Conservation (phyloP, 2,113 vertebrate species). For the Actenoides lindsayi region DNA sequence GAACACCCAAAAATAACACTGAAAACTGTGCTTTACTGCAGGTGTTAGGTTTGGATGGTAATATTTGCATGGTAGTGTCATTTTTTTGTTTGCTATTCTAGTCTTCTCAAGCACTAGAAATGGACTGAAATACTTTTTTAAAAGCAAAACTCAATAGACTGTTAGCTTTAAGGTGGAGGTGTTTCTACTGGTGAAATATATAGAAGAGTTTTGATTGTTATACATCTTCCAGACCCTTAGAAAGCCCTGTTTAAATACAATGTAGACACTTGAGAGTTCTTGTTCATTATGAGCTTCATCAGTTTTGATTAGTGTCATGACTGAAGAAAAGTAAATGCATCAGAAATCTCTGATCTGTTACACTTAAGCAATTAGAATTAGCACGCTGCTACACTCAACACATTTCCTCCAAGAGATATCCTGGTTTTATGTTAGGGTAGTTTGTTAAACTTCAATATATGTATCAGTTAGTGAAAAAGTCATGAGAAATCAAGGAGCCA, state of each 20-base stretch:
- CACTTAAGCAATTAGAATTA: neutral
- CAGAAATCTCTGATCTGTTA: neutral
- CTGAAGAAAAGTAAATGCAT: neutral
- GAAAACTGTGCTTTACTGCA: neutral
- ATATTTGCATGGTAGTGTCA: neutral
- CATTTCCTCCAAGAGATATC: neutral
- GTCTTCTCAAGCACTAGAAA: neutral
- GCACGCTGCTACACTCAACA: neutral
- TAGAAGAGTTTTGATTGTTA: neutral
- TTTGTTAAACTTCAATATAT: neutral
- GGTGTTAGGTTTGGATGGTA: neutral
- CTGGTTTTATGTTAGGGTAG: neutral
- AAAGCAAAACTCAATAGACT: neutral
- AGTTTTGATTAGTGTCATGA: neutral
- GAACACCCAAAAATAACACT: neutral
- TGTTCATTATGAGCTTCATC: neutral
- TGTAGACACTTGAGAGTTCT: neutral
- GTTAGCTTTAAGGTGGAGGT: neutral
- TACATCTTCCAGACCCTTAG: neutral
- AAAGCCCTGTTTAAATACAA: neutral
- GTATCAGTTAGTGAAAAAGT: neutral
- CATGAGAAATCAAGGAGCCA: neutral
- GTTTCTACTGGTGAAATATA: neutral
- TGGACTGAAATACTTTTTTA: neutral
- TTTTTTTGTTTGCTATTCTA: neutral